These are phyloP conservation scores for Lagopus leucura DNA, from an alignment of 2,113 vertebrate species.

Conservation along the genomic window DNA sequence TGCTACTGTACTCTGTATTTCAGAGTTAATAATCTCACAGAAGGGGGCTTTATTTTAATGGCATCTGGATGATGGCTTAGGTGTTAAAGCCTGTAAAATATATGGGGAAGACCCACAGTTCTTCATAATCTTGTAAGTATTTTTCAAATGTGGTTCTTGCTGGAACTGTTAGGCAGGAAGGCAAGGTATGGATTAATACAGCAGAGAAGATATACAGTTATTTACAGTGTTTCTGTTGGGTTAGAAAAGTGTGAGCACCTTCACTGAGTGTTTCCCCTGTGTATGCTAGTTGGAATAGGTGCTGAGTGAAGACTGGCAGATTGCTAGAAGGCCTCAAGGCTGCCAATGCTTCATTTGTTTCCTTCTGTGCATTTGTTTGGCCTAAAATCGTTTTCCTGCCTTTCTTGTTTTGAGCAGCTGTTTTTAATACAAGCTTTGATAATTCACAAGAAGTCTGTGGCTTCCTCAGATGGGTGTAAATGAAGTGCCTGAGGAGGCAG, in stretches of 20 bases:
- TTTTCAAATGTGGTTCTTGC: not conserved
- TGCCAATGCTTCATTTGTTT: not conserved
- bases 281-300: not conserved
- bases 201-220: not conserved
- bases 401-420: conserved; percentile 34
- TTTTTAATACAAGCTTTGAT: conserved; percentile 23
- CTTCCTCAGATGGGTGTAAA: conserved; percentile 5
- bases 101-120: not conserved
- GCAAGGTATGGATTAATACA: not conserved
- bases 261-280: not conserved
- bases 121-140: not conserved
- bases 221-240: not conserved
- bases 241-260: not conserved
- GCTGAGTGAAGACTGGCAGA: not conserved
- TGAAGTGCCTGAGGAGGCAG: not conserved
- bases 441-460: conserved; percentile 1
- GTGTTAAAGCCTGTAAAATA: not conserved
- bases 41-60: not conserved
- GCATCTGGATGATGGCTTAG: not conserved
- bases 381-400: conserved; percentile 16
- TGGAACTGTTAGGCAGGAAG: not conserved
- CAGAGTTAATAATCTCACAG: not conserved
- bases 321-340: not conserved
- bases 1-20: not conserved
- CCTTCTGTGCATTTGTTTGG: not conserved